A percentile compares a stretch with the other conserved stretches of the same genome.
phyloP scores from a whole-genome alignment of 30 jellyfish, hydroid and myxozoan genomes.

The Catostylus mosaicus region DNA sequence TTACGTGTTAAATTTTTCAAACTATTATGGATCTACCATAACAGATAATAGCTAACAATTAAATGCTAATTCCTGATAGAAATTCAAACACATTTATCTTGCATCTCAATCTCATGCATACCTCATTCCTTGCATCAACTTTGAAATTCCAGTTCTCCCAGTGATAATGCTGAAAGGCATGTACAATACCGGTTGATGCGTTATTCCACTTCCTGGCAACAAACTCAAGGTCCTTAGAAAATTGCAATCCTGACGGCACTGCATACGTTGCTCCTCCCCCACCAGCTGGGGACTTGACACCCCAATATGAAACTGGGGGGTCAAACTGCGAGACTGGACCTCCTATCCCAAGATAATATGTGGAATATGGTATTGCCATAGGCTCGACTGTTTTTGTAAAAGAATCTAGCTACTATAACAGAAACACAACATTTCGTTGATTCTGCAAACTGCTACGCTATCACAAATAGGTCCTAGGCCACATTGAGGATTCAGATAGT shows the following conservation, averaged over 20 bases:
- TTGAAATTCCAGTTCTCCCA: slow-evolving; percentile 98
- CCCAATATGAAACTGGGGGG: slow-evolving; percentile 99
- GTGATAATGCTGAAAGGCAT: slow-evolving; percentile 90
- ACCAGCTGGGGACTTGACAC: slow-evolving; percentile 85
- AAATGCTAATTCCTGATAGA: too few species aligned
- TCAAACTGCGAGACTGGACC: slow-evolving; percentile 93
- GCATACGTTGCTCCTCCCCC: slow-evolving; percentile 95
- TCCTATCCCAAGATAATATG: slow-evolving; percentile 81
- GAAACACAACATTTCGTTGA: too few species aligned
- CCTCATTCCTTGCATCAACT: slow-evolving; percentile 87
- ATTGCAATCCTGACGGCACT: slow-evolving; percentile 93
- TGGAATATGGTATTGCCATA: slow-evolving; percentile 78
- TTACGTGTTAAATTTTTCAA: too few species aligned
- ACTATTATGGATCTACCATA: too few species aligned
- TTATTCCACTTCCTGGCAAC: slow-evolving; percentile 84
- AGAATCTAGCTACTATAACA: too few species aligned
- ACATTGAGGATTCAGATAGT: too few species aligned
- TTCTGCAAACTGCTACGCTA: too few species aligned
- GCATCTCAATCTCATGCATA: too few species aligned
- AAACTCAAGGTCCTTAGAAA: slow-evolving; percentile 76
- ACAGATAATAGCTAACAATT: too few species aligned
- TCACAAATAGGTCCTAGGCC: too few species aligned
- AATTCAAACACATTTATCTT: too few species aligned
- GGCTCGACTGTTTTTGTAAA: too few species aligned
- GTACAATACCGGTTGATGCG: slow-evolving; percentile 96